A percentile compares a stretch with the other conserved stretches of the same genome.
Conservation (phyloP, 2,113 vertebrate species). For the Gasterosteus aculeatus region DNA sequence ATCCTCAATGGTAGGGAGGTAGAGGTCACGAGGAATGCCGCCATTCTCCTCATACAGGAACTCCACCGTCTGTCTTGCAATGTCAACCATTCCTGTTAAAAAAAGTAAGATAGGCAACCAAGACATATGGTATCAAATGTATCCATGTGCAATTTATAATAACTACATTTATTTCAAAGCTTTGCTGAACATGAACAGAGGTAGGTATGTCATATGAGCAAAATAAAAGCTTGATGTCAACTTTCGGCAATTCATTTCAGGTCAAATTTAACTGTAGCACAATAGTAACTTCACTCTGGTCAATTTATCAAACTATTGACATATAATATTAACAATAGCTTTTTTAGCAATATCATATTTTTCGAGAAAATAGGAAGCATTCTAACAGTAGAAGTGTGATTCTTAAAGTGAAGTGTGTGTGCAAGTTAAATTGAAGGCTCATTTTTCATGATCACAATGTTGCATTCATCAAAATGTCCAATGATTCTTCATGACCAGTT, state of each 20-base stretch:
- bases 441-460: neutral
- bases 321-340: too few species aligned
- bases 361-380: too few species aligned
- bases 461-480: neutral
- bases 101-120: conserved; percentile 10
- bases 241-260: conserved; percentile 1
- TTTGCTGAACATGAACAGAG: neutral
- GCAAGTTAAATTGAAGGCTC: too few species aligned
- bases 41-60: conserved; percentile 99
- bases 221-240: neutral
- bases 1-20: conserved; percentile 98
- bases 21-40: conserved; percentile 96
- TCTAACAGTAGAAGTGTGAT: neutral
- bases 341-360: too few species aligned
- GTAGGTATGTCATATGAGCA: neutral
- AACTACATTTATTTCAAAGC: neutral
- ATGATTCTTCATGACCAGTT: neutral
- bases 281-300: neutral
- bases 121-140: neutral
- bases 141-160: neutral
- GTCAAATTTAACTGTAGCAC: neutral
- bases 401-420: neutral
- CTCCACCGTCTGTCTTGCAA: conserved; percentile 96
- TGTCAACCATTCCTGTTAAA: conserved; percentile 88
- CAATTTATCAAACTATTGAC: neutral